phyloP scores from a whole-genome alignment of 2,797 vertebrate genomes.

The Harpagifer antarcticus region DNA sequence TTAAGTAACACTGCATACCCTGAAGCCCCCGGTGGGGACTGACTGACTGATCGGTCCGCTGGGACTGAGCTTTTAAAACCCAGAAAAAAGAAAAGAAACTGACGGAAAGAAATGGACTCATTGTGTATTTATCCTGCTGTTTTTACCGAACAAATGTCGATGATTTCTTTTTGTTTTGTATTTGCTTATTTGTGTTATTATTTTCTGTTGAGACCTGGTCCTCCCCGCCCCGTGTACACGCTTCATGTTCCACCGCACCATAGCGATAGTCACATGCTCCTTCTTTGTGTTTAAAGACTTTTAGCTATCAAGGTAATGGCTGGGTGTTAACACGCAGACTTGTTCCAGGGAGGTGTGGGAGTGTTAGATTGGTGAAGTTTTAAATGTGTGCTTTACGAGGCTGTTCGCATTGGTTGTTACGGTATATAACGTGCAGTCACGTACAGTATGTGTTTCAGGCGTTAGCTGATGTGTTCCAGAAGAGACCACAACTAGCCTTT shows the following conservation, averaged over 20 bases:
- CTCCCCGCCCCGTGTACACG: constrained; percentile 76
- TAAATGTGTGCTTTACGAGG: constrained; percentile 73
- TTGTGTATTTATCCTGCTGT: constrained; percentile 90
- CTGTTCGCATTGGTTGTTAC: constrained; percentile 75
- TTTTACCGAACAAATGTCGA: constrained; percentile 87
- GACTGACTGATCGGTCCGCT: constrained; percentile 82
- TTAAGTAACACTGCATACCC: constrained; percentile 82
- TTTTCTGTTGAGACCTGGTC: constrained; percentile 77
- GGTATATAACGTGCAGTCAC: constrained; percentile 73
- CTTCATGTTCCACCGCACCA: constrained; percentile 79
- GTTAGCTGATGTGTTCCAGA: constrained; percentile 72
- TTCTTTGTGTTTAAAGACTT: constrained; percentile 75
- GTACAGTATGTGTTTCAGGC: constrained; percentile 80
- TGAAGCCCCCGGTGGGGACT: constrained; percentile 73
- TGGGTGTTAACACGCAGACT: constrained; percentile 82
- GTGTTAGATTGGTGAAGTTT: constrained; percentile 77
- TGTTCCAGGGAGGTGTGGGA: constrained; percentile 74
- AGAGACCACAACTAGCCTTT: constrained; percentile 64
- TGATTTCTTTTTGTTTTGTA: constrained; percentile 74
- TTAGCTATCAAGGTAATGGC: constrained; percentile 83
- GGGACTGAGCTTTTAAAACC: constrained; percentile 79
- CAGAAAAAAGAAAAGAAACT: constrained; percentile 43
- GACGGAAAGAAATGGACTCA: constrained; percentile 82
- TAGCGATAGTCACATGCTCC: constrained; percentile 72
- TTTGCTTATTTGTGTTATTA: constrained; percentile 72